Base-by-base conservation (phyloP, 2,797 vertebrate genomes). In the Morus bassanus region DNA sequence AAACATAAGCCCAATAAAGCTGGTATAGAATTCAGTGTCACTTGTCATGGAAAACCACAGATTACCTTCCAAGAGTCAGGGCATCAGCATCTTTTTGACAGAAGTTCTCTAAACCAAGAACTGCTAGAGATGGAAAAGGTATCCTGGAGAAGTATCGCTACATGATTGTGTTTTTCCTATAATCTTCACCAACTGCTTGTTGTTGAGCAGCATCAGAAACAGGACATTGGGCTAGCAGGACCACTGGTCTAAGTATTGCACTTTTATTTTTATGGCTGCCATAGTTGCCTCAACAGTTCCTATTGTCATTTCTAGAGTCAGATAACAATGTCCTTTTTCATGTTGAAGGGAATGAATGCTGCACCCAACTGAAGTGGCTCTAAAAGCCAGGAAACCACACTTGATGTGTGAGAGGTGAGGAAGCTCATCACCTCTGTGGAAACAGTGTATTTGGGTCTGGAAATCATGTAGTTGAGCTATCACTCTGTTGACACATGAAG, bases 391-490 rank as follows among this genome's bases (percentile, higher is more conserved):
- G 4, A 67, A 83, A 37, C 8, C 2, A 5, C 16, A 16, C 9
- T 57, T 63, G 8, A 27, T 37, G 23, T 39, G 13, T 6, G 17
- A 56, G 14, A 60, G 10, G 13, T 60, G 33, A 73, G 28, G n/a
- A 37, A 84, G 13, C 2, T 77, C 5, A 41, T 48, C 17, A 30
- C 1, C 4, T 30, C 51, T 57, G 13, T 35, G 27, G 33, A 78
- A 93, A 35, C 14, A 27, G 7, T 7, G 6, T 25, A 22, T 61
- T n/a, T 53, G 18, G 8, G 22, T 43, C 43, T 33, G 88, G 57
- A 67, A 74, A 41, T 4, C 10, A 6, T 35, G 13, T 13, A 0
- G 0, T 18, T 65, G 56, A 67, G 11, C 11, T 64, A 19, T 25
- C 15, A 31, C 8, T 43, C 6, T 68, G 27, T 24, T 75, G 21